phyloP scores from a whole-genome alignment of 1,140 invertebrate genomes.

The Anagrus nilaparvatae region DNA sequence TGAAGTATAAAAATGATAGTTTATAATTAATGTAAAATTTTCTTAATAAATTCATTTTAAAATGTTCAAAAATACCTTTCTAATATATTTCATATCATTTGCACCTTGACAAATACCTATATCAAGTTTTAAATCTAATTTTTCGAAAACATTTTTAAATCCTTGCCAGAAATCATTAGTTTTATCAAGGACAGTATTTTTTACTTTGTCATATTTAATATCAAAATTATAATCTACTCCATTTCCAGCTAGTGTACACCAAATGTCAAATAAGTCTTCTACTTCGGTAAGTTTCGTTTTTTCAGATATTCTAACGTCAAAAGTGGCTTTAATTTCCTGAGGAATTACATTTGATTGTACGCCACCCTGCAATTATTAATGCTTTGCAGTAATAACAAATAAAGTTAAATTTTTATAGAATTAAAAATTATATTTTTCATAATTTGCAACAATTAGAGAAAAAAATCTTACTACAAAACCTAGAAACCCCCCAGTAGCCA shows the following conservation, averaged over 20 bases:
- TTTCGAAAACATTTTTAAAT: slow-evolving; percentile 52
- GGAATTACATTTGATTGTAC: slow-evolving; percentile 90
- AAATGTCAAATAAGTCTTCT: slow-evolving; percentile 59
- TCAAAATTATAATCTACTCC: slow-evolving; percentile 65
- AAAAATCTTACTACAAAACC: too few species aligned
- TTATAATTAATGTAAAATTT: too few species aligned
- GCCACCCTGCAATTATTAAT: slow-evolving; percentile 65
- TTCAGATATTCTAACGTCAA: slow-evolving; percentile 73
- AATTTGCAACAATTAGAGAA: too few species aligned
- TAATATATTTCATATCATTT: slow-evolving; percentile 64
- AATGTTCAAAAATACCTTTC: too few species aligned
- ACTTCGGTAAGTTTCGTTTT: slow-evolving; percentile 59
- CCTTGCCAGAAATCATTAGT: slow-evolving; percentile 73
- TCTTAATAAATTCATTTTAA: too few species aligned
- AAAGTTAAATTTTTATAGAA: too few species aligned
- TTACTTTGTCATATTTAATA: slow-evolving; percentile 52
- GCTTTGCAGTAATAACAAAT: too few species aligned
- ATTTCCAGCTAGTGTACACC: slow-evolving; percentile 73
- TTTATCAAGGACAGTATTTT: slow-evolving; percentile 54
- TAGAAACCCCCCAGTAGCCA: too few species aligned
- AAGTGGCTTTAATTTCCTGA: slow-evolving; percentile 58
- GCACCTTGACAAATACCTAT: slow-evolving; percentile 66
- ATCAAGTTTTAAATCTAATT: slow-evolving; percentile 47
- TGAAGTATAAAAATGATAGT: too few species aligned
- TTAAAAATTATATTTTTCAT: too few species aligned